phyloP scores from a whole-genome alignment of 2,113 vertebrate species.

The Xyrauchen texanus region DNA sequence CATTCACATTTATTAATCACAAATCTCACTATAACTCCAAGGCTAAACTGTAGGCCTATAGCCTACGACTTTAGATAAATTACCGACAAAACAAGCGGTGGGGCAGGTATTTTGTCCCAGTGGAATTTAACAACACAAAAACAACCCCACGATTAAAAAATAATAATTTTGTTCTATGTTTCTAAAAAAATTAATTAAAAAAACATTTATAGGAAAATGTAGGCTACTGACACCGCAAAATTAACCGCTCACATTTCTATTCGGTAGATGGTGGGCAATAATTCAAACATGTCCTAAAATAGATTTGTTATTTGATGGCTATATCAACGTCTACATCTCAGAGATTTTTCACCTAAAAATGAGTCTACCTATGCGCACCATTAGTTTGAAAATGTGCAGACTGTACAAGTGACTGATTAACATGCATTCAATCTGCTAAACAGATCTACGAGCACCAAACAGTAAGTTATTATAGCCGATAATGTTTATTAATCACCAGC shows the following conservation, averaged over 20 bases:
- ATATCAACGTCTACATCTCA: neutral
- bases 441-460: neutral
- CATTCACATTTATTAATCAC: neutral
- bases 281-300: neutral
- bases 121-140: slow-evolving; percentile 22
- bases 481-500: neutral
- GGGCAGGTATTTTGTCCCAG: slow-evolving; percentile 24
- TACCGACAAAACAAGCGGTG: slow-evolving; percentile 26
- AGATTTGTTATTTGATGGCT: neutral
- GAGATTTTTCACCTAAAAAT: too few relatives aligned
- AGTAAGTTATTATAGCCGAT: neutral
- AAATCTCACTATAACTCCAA: neutral
- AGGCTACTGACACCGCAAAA: neutral
- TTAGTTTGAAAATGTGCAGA: neutral
- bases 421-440: neutral
- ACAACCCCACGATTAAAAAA: neutral
- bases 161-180: neutral
- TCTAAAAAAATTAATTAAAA: neutral
- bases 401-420: neutral
- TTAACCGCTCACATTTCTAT: neutral
- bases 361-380: neutral
- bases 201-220: too few relatives aligned
- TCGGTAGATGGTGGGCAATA: neutral
- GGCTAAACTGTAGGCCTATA: neutral
- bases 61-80: neutral